These are phyloP conservation scores for Neomonachus schauinslandi DNA, from an alignment of 2,113 vertebrate species.

Conservation along the genomic window DNA sequence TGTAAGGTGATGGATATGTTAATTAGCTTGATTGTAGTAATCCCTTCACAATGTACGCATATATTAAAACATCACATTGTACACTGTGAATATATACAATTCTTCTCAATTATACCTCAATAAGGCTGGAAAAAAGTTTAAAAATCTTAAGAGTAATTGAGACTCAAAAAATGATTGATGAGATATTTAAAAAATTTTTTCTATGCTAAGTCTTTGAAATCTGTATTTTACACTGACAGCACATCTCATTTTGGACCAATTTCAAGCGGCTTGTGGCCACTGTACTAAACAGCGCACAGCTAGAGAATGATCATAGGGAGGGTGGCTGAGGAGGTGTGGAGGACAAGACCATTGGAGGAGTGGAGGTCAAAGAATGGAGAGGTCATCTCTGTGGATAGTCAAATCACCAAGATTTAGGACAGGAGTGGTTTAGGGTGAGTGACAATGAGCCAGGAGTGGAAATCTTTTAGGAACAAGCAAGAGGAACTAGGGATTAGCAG, in stretches of 20 bases:
- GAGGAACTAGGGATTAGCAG: neutral
- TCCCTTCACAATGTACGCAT: neutral
- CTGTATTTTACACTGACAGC: neutral
- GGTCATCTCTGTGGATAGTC: neutral
- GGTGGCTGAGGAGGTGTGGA: fast-evolving
- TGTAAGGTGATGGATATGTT: neutral
- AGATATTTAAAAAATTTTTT: neutral
- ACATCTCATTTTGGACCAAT: neutral
- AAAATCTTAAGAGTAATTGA: neutral
- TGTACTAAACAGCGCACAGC: neutral
- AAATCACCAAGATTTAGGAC: neutral
- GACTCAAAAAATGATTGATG: neutral
- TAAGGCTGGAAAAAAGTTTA: neutral
- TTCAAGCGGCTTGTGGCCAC: neutral
- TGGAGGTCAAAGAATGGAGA: neutral
- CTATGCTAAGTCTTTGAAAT: neutral
- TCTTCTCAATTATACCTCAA: neutral
- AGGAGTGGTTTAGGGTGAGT: no score
- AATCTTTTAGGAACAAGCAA: neutral
- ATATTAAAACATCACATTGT: no score
- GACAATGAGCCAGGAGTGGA: neutral
- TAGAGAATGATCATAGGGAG: neutral
- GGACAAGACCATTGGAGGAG: neutral
- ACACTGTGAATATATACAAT: neutral
- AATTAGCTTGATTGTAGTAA: neutral